Base-by-base conservation (phyloP, 2,113 vertebrate species). In the Dunckerocampus dactyliophorus region DNA sequence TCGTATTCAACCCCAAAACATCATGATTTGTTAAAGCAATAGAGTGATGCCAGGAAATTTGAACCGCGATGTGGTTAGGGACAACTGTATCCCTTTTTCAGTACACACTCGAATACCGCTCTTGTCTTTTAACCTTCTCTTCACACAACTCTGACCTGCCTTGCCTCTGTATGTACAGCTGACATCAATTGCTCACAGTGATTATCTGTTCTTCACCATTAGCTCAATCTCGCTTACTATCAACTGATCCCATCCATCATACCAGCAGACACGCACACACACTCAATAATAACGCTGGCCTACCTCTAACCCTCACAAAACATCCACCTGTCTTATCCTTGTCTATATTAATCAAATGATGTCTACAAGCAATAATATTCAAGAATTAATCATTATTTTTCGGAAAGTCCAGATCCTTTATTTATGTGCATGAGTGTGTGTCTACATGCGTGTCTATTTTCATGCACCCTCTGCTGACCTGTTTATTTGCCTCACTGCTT, bases 121-220 rank as follows among this genome's bases (percentile, higher is more conserved):
- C 47, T 64, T 72, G 48, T 67, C 31, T 60, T 71, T 56, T 74
- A 67, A 78, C 80, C 80, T 80, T 83, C 56, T 72, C 62, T 62
- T 59, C 58, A 39, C 49, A 80, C 66, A 72, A 62, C 67, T 76
- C 15, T 78, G 75, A 71, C 75, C 80, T 78, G 73, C 78, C 82
- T 80, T 83, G 77, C 72, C 64, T 83, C 59, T 75, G 83, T 84
- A 76, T 87, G 71, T 79, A 81, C 81, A 83, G 86, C 87, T 89
- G 85, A 88, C 76, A 83, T 85, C 77, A 81, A 72, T 74, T 57
- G 79, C 75, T 71, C 78, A 24, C 47, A 79, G 79, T 82, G 80
- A 88, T 86, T 81, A 69, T 83, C 72, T 81, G 79, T 85, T 76
- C 76, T 86, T 77, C 71, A 73, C 79, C 62, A 72, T 62, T 55